A percentile compares a stretch with the other conserved stretches of the same genome.
phyloP scores from a whole-genome alignment of 2,797 vertebrate genomes.

The Pangasius djambal region DNA sequence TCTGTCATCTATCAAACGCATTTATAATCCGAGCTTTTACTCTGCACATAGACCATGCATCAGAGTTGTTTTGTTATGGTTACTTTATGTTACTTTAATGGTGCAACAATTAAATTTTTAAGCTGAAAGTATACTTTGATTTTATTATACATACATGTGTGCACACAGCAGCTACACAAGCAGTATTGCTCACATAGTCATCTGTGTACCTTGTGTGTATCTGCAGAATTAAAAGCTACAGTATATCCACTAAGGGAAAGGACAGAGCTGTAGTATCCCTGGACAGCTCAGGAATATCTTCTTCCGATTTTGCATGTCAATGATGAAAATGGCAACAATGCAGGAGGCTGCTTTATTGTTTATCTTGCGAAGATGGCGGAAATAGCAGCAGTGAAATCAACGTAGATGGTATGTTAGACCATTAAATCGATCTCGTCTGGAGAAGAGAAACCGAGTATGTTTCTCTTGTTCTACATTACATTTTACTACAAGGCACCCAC shows the following conservation, averaged over 20 bases:
- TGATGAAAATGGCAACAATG: background rate
- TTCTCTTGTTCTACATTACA: background rate
- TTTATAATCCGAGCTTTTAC: background rate
- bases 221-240: background rate
- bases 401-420: background rate
- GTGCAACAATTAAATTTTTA: background rate
- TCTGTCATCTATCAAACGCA: background rate
- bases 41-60: background rate
- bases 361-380: background rate
- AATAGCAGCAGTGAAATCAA: background rate
- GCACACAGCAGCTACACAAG: background rate
- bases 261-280: background rate
- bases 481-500: background rate
- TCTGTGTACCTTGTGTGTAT: background rate
- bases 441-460: background rate
- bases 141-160: background rate
- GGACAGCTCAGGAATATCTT: background rate
- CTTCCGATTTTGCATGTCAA: background rate
- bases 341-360: background rate
- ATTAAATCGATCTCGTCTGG: background rate
- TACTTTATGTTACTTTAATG: background rate
- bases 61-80: background rate
- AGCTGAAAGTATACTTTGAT: background rate
- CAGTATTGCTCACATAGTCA: too few relatives aligned
- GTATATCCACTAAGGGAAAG: background rate